A percentile compares a stretch with the other conserved stretches of the same genome.
phyloP scores from a whole-genome alignment of 2,113 vertebrate species.

The Rafetus swinhoei region DNA sequence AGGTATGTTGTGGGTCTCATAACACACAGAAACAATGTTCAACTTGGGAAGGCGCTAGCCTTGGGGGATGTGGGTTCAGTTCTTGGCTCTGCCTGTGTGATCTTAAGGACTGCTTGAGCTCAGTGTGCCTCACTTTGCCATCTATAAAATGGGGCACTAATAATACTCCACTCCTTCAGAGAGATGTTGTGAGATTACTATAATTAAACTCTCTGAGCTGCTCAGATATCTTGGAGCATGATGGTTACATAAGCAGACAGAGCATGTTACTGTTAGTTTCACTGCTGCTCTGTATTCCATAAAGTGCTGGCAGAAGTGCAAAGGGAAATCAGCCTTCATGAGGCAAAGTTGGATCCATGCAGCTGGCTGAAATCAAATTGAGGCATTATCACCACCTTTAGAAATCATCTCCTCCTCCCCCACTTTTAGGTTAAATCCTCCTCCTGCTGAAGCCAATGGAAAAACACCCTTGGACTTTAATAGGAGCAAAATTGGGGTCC shows the following conservation, averaged over 20 bases:
- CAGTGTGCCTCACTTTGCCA: not conserved
- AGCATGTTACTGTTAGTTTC: not conserved
- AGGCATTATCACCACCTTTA: not conserved
- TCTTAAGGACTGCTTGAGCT: not conserved
- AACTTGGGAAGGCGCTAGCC: not conserved
- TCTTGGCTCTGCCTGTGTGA: not conserved
- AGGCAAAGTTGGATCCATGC: not conserved
- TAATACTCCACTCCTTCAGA: not conserved
- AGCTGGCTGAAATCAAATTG: not conserved
- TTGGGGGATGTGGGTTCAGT: slow-evolving; percentile 13
- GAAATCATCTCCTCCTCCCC: not conserved
- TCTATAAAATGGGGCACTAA: not conserved
- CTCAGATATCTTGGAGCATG: not conserved
- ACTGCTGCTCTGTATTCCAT: not conserved
- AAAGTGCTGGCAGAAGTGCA: not conserved
- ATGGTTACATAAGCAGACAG: not conserved
- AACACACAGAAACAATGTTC: not conserved
- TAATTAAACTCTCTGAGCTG: not conserved
- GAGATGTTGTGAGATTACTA: not conserved
- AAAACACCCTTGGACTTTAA: slow-evolving; percentile 18
- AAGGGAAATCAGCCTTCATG: not conserved
- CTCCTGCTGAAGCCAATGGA: not conserved
- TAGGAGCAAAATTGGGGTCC: not conserved
- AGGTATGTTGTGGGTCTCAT: not conserved
- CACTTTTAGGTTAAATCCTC: not conserved